Evolutionary conservation across 2,797 vertebrate species (phyloP), one percentile per base, ranked within the genome.

Genomic region (Sebastes glaucus): DNA sequence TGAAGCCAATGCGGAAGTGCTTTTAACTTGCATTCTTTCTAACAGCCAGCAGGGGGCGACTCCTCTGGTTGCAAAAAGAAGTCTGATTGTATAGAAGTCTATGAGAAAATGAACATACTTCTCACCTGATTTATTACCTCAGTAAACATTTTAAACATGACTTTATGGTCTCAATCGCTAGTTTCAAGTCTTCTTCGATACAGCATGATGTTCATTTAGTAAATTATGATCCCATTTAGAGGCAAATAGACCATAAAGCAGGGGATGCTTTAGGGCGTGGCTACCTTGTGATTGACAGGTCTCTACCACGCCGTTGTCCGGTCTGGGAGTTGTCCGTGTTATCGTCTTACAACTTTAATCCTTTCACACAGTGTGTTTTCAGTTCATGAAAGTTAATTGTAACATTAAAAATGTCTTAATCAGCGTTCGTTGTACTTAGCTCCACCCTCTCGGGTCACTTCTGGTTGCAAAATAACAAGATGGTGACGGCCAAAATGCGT

Each of bases 241-340:
- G 49, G 0, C 18, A 52, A n/a, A 52, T 10, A 52, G 49, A 52
- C 49, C 49, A 52, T 52, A 52, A 52, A 52, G 49, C 49, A 52
- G 20, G 49, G 8, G 0, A 52, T 20, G 20, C 4, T 52, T 52
- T 52, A 52, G 2, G 49, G 49, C 20, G 7, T 42, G 38, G 13
- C 38, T 42, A 42, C 38, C 38, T 42, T 42, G 0, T 14, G 13
- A 8, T 42, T 42, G 38, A 42, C 38, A 42, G 0, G 7, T 42
- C 38, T 0, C 49, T 52, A 20, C 49, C 8, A 52, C 18, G 0
- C 0, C 2, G 49, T n/a, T 10, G 49, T 46, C 42, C 7, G 1
- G 42, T 46, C 16, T 46, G 42, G 16, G 16, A 42, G 38, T 7
- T 46, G 42, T 52, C 49, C 18, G 4, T 52, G 49, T 20, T 52